phyloP scores from a whole-genome alignment of 2,888 invertebrate species.

The Apamea monoglypha region DNA sequence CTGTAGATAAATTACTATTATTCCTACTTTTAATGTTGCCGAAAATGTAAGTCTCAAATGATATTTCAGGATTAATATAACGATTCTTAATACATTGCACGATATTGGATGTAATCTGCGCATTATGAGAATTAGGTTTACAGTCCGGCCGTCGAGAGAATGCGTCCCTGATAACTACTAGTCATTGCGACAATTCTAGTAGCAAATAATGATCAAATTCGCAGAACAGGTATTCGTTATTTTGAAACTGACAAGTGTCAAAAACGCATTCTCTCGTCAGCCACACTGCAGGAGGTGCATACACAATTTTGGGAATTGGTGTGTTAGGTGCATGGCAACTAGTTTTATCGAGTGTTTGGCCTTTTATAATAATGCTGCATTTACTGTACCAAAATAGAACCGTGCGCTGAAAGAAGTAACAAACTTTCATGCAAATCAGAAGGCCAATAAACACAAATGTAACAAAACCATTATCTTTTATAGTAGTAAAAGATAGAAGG shows the following conservation, averaged over 20 bases:
- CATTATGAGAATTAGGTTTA: neutral
- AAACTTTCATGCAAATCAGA: neutral
- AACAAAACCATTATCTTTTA: too few relatives aligned
- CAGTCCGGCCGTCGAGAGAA: neutral
- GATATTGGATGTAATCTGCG: neutral
- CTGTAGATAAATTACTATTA: neutral
- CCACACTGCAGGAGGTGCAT: neutral
- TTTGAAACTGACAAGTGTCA: too few relatives aligned
- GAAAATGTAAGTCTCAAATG: slow-evolving; percentile 10
- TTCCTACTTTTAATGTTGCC: neutral
- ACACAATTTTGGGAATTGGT: neutral
- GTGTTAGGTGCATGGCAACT: neutral
- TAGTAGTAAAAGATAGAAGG: too few relatives aligned
- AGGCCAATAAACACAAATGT: too few relatives aligned
- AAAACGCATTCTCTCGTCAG: too few relatives aligned
- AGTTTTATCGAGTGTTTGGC: neutral
- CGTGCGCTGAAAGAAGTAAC: neutral
- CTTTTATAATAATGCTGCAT: neutral
- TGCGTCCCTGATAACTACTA: neutral
- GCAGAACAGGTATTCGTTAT: too few relatives aligned
- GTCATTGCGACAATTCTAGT: neutral
- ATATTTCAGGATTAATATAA: neutral
- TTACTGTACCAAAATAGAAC: neutral
- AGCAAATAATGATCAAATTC: too few relatives aligned
- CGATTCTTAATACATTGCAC: slow-evolving; percentile 7